phyloP scores from a whole-genome alignment of 2,113 vertebrate species.

The Lontra canadensis region DNA sequence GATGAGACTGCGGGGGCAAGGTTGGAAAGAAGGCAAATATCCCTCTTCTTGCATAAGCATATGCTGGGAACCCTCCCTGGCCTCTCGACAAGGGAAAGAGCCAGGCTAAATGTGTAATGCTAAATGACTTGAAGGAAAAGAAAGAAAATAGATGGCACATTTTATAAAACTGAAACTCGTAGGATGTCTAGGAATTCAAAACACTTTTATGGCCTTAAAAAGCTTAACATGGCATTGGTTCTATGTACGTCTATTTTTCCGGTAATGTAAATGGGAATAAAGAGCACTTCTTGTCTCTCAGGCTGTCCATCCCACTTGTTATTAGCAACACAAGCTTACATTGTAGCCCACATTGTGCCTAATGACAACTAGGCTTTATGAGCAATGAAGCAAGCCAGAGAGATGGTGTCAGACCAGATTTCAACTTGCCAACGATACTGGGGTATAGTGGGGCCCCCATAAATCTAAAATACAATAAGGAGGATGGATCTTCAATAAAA shows the following conservation, averaged over 20 bases:
- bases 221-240: slow-evolving; percentile 82
- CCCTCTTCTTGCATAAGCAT: slow-evolving; percentile 60
- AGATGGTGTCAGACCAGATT: slow-evolving; percentile 84
- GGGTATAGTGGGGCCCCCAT: background rate
- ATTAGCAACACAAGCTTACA: slow-evolving; percentile 87
- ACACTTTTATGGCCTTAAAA: slow-evolving; percentile 82
- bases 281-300: slow-evolving; percentile 82
- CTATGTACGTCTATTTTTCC: slow-evolving; percentile 87
- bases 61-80: slow-evolving; percentile 69
- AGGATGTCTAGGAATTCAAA: slow-evolving; percentile 87
- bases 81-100: slow-evolving; percentile 68
- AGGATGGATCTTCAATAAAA: background rate
- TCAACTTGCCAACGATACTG: slow-evolving; percentile 63
- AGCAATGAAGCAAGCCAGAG: slow-evolving; percentile 66
- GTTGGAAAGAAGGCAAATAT: slow-evolving; percentile 69
- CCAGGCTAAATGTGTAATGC: slow-evolving; percentile 66
- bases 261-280: slow-evolving; percentile 85
- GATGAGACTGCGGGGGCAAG: slow-evolving; percentile 63
- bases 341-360: slow-evolving; percentile 85
- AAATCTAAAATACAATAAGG: background rate
- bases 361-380: slow-evolving; percentile 84
- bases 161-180: slow-evolving; percentile 76
- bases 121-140: slow-evolving; percentile 42
- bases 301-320: slow-evolving; percentile 86
- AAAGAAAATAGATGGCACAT: slow-evolving; percentile 67